Base-by-base conservation (phyloP, 2,888 invertebrate species). In the Exocentrus adspersus region DNA sequence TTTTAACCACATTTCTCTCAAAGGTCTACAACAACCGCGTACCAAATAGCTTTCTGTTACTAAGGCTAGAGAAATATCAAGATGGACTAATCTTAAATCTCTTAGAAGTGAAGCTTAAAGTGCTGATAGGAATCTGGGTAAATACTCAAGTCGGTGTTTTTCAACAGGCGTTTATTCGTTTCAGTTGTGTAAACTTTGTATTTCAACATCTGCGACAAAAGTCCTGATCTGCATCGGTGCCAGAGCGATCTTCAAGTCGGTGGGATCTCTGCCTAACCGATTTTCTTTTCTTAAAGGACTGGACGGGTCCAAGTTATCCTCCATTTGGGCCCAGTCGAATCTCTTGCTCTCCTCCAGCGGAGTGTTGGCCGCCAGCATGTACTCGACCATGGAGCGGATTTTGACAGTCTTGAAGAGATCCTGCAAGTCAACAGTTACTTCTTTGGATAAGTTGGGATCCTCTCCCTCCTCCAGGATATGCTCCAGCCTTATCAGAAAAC, bases 401-500 rank as follows among this genome's bases (percentile, higher is more conserved):
- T 76, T 72, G 62, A 82, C 78, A 6, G 77, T 66, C 14, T 74
- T 66, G 54, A 82, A 80, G n/a, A 83, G 21, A 10, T 32, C 21
- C 54, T 60, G 16, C 6, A 57, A 19, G 46, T 57, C 46, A 4
- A 57, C 78, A 50, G 83, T 81, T 0, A 85, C 84, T 0, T 85
- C 82, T 0, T 84, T 79, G 0, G 89, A 87, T 0, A 85, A 78
- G 0, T 78, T 75, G 0, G 81, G 74, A 69, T 88, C 86, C 53
- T 93, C 93, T 0, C 83, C 82, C 16, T 82, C 83, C 69, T 90
- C 90, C 54, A 90, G 85, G 66, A 90, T 85, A 78, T 95, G 92
- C 73, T 95, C 95, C 0, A 95, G 79, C 14, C 94, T 85, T 0
- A 95, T 71, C 6, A 95, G 81, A 1, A 92, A 64, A 9, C 85